Evolutionary conservation across 2,888 invertebrate species (phyloP).

Genomic region (Melinaea marsaeus): DNA sequence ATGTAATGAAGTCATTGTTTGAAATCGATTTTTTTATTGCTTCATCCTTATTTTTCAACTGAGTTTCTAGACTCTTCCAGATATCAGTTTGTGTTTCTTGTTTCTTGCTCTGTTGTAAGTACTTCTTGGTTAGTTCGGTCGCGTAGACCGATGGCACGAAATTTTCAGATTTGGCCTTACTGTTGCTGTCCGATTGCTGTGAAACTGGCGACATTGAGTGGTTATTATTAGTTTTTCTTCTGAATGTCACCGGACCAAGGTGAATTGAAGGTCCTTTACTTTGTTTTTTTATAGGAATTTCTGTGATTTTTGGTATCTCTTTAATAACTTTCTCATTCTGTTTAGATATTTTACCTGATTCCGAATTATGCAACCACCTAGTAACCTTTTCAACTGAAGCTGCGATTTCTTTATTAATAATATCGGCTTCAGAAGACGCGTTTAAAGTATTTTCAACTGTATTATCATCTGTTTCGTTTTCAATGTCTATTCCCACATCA

Average conservation of each 20-base stretch:
- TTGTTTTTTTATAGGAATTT: not conserved
- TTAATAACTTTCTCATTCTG: not conserved
- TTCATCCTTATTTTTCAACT: conserved; percentile 32
- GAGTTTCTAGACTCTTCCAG: conserved; percentile 29
- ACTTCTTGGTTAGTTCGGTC: conserved; percentile 29
- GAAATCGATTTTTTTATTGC: conserved; percentile 16
- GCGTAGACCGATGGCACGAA: conserved; percentile 33
- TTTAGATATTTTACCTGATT: conserved; percentile 1
- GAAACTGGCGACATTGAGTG: conserved; percentile 24
- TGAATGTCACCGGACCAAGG: conserved; percentile 36
- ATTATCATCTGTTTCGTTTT: not conserved
- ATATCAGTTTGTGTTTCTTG: conserved; percentile 18
- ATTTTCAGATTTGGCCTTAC: conserved; percentile 1
- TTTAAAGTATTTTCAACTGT: not conserved
- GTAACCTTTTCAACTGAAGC: conserved; percentile 37
- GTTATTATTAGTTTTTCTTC: conserved; percentile 25
- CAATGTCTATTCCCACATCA: not conserved
- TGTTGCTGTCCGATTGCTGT: conserved; percentile 13
- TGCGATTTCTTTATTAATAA: conserved; percentile 23
- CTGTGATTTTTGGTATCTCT: not conserved
- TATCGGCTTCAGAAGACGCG: conserved; percentile 1
- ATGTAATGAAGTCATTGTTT: too few species aligned
- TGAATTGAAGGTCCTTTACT: conserved; percentile 15
- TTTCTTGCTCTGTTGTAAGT: conserved; percentile 24
- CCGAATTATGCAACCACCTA: conserved; percentile 33